Evolutionary conservation across 2,113 vertebrate species (phyloP).

Genomic region (Lepus europaeus): DNA sequence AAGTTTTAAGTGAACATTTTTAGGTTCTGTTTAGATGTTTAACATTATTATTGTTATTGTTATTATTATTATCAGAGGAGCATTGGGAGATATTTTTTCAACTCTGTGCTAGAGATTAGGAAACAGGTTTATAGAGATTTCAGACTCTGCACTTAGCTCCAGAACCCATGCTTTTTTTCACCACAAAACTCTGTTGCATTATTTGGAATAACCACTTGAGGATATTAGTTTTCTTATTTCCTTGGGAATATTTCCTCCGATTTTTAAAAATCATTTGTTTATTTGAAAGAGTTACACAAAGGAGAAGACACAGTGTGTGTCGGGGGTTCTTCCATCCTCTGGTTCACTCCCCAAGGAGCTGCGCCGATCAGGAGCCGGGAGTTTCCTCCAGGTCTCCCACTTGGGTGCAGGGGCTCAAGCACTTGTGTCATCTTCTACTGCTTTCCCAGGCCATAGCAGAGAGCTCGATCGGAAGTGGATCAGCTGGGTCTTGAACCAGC

Average conservation of each 20-base stretch:
- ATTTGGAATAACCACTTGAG: background rate
- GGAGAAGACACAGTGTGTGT: too few relatives aligned
- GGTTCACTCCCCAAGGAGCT: too few relatives aligned
- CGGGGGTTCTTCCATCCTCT: too few relatives aligned
- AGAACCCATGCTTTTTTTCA: background rate
- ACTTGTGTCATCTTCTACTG: too few relatives aligned
- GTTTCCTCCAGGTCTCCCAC: too few relatives aligned
- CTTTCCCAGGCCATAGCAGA: too few relatives aligned
- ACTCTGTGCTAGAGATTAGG: background rate
- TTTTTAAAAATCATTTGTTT: background rate
- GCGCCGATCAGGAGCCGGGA: too few relatives aligned
- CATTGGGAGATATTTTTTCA: background rate
- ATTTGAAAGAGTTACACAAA: too few relatives aligned
- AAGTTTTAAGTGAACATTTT: background rate
- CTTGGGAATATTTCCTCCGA: background rate
- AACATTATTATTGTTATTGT: background rate
- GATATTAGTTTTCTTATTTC: background rate
- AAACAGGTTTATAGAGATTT: background rate
- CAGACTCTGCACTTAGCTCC: background rate
- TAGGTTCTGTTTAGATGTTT: background rate
- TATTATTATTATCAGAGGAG: background rate
- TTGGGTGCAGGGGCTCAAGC: too few relatives aligned
- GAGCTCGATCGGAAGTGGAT: too few relatives aligned
- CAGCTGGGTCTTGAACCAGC: too few relatives aligned
- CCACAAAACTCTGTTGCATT: background rate